Evolutionary conservation across 2,888 invertebrate genomes (phyloP).

Genomic region (Lasioglossum pauxillum): DNA sequence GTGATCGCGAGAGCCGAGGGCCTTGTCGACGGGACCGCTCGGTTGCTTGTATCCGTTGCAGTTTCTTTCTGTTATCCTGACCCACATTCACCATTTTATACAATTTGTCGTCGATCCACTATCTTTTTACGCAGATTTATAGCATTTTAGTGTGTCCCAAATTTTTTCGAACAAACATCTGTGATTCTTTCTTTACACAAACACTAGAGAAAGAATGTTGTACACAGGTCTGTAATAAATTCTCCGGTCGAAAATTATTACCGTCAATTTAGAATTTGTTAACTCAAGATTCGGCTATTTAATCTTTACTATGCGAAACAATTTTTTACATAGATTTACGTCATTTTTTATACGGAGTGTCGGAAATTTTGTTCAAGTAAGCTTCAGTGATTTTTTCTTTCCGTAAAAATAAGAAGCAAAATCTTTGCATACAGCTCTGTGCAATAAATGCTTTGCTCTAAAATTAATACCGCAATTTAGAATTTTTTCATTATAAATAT

Average conservation of each 20-base stretch:
- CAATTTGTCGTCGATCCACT: not conserved
- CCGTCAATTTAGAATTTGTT: not conserved
- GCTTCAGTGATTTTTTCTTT: too few species aligned
- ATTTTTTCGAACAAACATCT: not conserved
- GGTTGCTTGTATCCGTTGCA: not conserved
- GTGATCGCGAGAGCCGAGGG: slow-evolving; percentile 4
- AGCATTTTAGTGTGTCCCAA: not conserved
- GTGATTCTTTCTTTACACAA: not conserved
- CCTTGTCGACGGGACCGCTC: not conserved
- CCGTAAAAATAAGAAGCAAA: too few species aligned
- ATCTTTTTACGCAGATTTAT: not conserved
- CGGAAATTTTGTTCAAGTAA: too few species aligned
- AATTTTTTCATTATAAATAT: too few species aligned
- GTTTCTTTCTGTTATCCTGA: not conserved
- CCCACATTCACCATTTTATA: not conserved
- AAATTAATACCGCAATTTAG: too few species aligned
- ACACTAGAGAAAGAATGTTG: not conserved
- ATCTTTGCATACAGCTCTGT: too few species aligned
- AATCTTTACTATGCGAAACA: too few species aligned
- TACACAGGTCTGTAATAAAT: not conserved
- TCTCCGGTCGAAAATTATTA: not conserved
- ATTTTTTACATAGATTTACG: too few species aligned
- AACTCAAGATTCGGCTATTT: not conserved
- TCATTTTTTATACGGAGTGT: too few species aligned
- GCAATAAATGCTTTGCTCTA: too few species aligned